Base-by-base conservation (phyloP, 2,113 vertebrate species). In the Ictidomys tridecemlineatus region DNA sequence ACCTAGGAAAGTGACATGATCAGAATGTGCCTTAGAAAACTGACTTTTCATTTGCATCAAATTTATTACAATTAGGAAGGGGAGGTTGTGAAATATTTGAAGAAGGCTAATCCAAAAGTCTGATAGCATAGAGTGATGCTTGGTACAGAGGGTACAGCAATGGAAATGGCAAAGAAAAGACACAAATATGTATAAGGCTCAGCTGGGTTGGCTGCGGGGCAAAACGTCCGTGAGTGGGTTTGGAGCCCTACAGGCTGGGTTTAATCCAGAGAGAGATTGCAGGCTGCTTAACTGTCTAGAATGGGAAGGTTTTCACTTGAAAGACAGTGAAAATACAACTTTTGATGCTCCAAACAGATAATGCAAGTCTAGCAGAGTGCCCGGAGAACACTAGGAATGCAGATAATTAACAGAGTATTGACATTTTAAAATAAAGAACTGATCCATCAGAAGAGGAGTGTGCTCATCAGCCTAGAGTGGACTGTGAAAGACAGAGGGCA, bases 151-250 rank as follows among this genome's bases (percentile, higher is more conserved):
- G 26, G 5, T 10, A 39, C 24, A 37, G 45, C n/a, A 63, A 11
- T 6, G 1, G 28, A 13, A 78, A 32, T 13, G 37, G 30, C 45
- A 84, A 58, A 84, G 79, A 14, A 56, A 65, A 51, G 58, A 76
- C 3, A 39, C 42, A 30, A 1, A 2, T 18, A 8, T 22, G 2
- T 20, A 42, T 2, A 8, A 18, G n/a, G 8, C 0, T 5, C 20
- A 69, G 51, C 20, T 28, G 4, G 1, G 20, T 2, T 42, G 48
- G 14, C 45, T 34, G 8, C 5, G 9, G 76, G 72, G 6, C 34
- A 30, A 61, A 24, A 0, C 11, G 5, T 17, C 69, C 63, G 2
- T 28, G 13, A 79, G 51, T 20, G 22, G 30, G 42, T 48, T 78
- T 34, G 45, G 39, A 77, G n/a, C 16, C 72, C 73, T 51, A 82